Percentiles rank a stretch among this genome's conserved stretches.
phyloP scores from a whole-genome alignment of 2,113 vertebrate species.

The Sander vitreus region DNA sequence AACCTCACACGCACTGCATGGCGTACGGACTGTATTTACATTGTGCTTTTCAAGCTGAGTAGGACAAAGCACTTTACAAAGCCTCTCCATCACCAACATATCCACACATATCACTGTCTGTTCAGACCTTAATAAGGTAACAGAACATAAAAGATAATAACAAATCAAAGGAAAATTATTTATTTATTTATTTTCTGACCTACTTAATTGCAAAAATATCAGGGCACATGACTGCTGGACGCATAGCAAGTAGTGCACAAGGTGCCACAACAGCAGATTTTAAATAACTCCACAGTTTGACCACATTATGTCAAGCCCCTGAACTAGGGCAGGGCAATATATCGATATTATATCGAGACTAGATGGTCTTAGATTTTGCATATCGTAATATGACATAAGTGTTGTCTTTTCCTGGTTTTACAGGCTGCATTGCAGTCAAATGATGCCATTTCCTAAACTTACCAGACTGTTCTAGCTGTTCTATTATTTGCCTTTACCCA shows the following conservation, averaged over 20 bases:
- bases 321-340: too few relatives aligned
- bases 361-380: too few relatives aligned
- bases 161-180: slow-evolving; percentile 2
- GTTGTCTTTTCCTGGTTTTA: too few relatives aligned
- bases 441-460: too few relatives aligned
- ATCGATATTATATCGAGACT: too few relatives aligned
- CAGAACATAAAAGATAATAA: slow-evolving; percentile 13
- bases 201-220: not conserved
- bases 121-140: not conserved
- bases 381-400: too few relatives aligned
- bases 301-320: not conserved
- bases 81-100: slow-evolving; percentile 6
- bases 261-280: not conserved
- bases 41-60: not conserved
- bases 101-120: slow-evolving; percentile 11
- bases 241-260: not conserved
- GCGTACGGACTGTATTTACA: not conserved
- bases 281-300: not conserved
- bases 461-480: too few relatives aligned
- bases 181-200: not conserved
- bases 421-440: too few relatives aligned
- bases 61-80: slow-evolving; percentile 8
- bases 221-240: not conserved
- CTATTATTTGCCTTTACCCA: too few relatives aligned
- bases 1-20: not conserved